Evolutionary conservation across 2,888 invertebrate genomes (phyloP).

Genomic region (Cheilosia pagana): DNA sequence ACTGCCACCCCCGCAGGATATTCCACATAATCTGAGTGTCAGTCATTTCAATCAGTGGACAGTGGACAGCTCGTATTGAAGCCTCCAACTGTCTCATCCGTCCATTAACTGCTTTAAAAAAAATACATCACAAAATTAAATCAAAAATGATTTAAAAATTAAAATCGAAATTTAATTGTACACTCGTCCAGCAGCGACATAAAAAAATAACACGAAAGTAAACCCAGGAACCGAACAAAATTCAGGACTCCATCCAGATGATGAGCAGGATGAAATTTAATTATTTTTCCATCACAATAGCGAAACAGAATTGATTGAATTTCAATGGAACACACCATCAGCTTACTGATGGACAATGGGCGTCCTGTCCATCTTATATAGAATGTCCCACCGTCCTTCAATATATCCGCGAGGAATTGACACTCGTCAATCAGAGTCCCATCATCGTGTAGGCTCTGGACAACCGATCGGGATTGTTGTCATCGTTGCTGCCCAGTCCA

Average conservation of each 20-base stretch:
- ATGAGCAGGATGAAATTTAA: conserved; percentile 70
- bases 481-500: conserved; percentile 25
- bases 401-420: conserved; percentile 3
- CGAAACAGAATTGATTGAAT: conserved; percentile 70
- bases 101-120: not conserved
- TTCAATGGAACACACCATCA: conserved; percentile 65
- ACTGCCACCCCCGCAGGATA: too few relatives aligned
- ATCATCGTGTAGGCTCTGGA: conserved; percentile 1
- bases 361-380: conserved; percentile 51
- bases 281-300: conserved; percentile 75
- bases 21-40: too few relatives aligned
- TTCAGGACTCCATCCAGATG: conserved; percentile 51
- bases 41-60: not conserved
- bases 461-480: conserved; percentile 5
- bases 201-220: conserved; percentile 10
- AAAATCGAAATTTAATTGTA: conserved; percentile 44
- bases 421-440: conserved; percentile 33
- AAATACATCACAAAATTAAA: conserved; percentile 20
- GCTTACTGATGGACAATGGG: conserved; percentile 33
- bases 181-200: not conserved
- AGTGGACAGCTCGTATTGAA: not conserved
- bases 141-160: conserved; percentile 18
- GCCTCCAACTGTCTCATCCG: not conserved
- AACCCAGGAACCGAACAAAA: conserved; percentile 25
- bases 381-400: not conserved